Conservation (phyloP, 2,888 invertebrate species). For the Drosophila prostipennis region DNA sequence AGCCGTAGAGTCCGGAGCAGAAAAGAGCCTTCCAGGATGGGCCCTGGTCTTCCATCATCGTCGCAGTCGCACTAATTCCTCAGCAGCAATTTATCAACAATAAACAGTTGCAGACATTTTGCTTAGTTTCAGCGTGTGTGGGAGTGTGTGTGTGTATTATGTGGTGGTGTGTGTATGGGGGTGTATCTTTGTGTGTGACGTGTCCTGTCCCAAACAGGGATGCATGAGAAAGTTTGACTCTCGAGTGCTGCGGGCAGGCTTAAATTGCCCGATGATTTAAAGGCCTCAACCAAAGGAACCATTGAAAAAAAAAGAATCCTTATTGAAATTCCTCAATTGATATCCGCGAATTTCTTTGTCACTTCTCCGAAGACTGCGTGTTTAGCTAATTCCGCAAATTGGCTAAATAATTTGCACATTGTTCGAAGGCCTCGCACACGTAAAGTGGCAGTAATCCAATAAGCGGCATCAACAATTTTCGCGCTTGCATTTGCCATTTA, state of each 20-base stretch:
- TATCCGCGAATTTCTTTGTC: conserved; percentile 43
- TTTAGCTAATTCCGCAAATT: conserved; percentile 72
- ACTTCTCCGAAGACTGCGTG: conserved; percentile 11
- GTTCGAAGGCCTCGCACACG: conserved; percentile 43
- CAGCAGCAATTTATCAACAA: conserved; percentile 82
- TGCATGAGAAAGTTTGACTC: conserved; percentile 70
- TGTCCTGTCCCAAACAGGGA: conserved; percentile 76
- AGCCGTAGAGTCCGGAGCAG: conserved; percentile 57
- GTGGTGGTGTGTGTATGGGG: conserved; percentile 14
- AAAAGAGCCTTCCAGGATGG: conserved; percentile 37
- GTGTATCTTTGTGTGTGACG: conserved; percentile 58
- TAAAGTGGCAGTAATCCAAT: conserved; percentile 70
- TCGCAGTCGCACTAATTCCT: conserved; percentile 79
- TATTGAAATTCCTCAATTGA: conserved; percentile 38
- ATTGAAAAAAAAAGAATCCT: conserved; percentile 3
- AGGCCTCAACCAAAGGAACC: neutral
- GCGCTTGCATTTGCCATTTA: conserved; percentile 80
- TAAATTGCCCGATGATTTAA: conserved; percentile 54
- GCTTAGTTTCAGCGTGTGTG: conserved; percentile 46
- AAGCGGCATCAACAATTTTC: conserved; percentile 73
- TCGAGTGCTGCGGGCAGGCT: conserved; percentile 68
- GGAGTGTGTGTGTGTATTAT: conserved; percentile 21
- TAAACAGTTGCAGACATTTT: conserved; percentile 82
- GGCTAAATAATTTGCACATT: conserved; percentile 78
- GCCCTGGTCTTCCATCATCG: conserved; percentile 72